Percentiles rank a stretch among this genome's conserved stretches.
Conservation (phyloP, 2,888 invertebrate species). For the Tinea trinotella region DNA sequence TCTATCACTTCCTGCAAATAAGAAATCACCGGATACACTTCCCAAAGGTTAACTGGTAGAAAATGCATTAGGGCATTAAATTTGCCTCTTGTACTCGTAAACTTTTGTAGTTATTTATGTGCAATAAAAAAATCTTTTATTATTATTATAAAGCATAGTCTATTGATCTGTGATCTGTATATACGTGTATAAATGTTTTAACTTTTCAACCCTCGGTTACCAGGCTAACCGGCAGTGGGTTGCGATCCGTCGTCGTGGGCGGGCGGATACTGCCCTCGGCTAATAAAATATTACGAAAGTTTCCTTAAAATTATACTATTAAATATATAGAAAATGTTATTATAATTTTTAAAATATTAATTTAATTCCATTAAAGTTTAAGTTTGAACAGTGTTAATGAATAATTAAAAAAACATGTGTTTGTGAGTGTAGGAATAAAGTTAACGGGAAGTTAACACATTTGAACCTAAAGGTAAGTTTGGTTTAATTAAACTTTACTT, state of each 20-base stretch:
- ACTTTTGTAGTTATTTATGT: no score
- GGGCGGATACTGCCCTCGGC: not conserved
- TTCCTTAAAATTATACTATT: not conserved
- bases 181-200: conserved; percentile 10
- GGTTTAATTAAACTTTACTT: no score
- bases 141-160: no score
- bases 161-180: no score
- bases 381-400: not conserved
- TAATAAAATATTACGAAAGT: not conserved
- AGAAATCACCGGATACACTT: no score
- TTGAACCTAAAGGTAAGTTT: conserved; percentile 1
- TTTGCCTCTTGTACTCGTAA: no score
- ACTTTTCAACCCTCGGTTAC: conserved; percentile 1
- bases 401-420: not conserved
- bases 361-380: no score
- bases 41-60: no score
- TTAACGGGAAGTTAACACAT: not conserved
- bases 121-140: no score
- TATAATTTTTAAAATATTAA: not conserved
- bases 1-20: no score
- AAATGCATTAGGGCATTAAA: no score
- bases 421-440: not conserved
- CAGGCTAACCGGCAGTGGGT: not conserved
- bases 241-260: not conserved
- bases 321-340: not conserved